Conservation (phyloP, 1,140 invertebrate species). For the Lucilia sericata region DNA sequence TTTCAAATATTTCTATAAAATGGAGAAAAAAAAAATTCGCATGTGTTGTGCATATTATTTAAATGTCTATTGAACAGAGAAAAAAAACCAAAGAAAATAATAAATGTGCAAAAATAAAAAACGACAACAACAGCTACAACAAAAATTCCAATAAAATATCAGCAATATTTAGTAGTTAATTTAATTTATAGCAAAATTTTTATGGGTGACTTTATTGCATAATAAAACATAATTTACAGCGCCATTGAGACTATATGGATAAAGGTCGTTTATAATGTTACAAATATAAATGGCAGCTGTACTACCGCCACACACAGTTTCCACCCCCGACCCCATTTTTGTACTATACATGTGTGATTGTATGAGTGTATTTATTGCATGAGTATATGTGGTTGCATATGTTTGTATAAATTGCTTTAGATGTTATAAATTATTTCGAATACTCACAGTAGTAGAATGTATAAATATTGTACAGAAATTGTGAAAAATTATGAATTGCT, state of each 20-base stretch:
- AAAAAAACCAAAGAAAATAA: neutral
- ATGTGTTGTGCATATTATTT: neutral
- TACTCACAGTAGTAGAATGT: too few species aligned
- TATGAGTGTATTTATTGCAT: too few species aligned
- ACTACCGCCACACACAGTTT: neutral
- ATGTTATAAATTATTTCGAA: too few species aligned
- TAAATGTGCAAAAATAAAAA: neutral
- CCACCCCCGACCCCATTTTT: too few species aligned
- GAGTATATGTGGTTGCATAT: too few species aligned
- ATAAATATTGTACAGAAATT: too few species aligned
- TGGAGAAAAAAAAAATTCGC: too few species aligned
- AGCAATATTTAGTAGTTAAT: constrained; percentile 67
- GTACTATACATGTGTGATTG: too few species aligned
- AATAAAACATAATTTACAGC: constrained; percentile 69
- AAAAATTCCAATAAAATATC: neutral
- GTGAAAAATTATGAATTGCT: too few species aligned
- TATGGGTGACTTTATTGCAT: constrained; percentile 69
- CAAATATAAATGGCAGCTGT: constrained; percentile 35
- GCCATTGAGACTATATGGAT: constrained; percentile 62
- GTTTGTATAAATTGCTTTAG: too few species aligned
- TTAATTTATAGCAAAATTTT: constrained; percentile 68
- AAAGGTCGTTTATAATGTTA: constrained; percentile 38
- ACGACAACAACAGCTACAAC: too few species aligned
- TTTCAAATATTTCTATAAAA: too few species aligned
- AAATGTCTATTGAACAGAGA: neutral